phyloP scores from a whole-genome alignment of 2,888 invertebrate genomes.

The Xestia sexstrigata region DNA sequence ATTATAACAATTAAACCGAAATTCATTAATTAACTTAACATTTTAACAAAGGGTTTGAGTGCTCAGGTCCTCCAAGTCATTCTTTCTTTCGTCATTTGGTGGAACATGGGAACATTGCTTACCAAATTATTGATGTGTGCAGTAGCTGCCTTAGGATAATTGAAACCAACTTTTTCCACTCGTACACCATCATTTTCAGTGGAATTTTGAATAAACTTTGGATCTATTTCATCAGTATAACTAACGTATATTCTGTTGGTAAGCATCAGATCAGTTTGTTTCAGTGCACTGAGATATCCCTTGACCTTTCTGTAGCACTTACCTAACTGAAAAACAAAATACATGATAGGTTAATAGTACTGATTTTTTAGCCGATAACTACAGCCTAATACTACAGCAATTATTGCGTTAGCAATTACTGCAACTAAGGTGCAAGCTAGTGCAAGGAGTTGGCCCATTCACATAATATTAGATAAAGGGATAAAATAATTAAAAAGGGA shows the following conservation, averaged over 20 bases:
- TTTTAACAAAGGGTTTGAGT: not conserved
- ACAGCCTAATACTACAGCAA: too few species aligned
- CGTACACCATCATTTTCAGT: conserved; percentile 69
- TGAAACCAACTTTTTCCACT: conserved; percentile 76
- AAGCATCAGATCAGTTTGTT: conserved; percentile 55
- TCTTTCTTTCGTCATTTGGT: not conserved
- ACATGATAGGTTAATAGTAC: too few species aligned
- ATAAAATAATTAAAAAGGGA: not conserved
- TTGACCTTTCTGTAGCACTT: conserved; percentile 21
- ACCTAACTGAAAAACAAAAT: conserved; percentile 33
- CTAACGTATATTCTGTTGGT: conserved; percentile 77
- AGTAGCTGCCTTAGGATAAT: conserved; percentile 68
- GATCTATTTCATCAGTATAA: conserved; percentile 68
- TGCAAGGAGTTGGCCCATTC: not conserved
- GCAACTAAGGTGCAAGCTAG: too few species aligned
- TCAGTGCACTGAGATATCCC: conserved; percentile 1
- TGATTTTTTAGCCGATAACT: too few species aligned
- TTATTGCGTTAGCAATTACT: too few species aligned
- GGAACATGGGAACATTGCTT: conserved; percentile 33
- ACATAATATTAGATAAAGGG: not conserved
- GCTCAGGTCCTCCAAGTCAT: not conserved
- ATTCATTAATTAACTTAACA: not conserved
- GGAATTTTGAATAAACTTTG: conserved; percentile 67
- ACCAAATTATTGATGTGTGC: conserved; percentile 79
- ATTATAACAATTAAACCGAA: not conserved